phyloP scores from a whole-genome alignment of 2,113 vertebrate genomes.

The Syngnathus scovelli region DNA sequence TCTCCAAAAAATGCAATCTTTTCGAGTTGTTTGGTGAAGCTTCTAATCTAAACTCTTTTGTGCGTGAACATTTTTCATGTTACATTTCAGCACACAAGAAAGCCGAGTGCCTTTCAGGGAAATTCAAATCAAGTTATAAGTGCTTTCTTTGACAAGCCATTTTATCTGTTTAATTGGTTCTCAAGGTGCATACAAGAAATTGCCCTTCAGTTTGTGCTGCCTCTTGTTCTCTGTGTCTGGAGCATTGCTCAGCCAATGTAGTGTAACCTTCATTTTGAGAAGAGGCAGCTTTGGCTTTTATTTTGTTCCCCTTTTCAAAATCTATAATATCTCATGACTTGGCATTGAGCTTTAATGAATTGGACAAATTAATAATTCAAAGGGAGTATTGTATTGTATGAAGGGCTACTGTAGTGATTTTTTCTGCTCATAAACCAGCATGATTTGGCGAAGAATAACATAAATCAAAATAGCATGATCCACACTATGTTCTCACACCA shows the following conservation, averaged over 20 bases:
- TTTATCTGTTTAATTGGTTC: conserved; percentile 17
- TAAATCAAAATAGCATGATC: too few relatives aligned
- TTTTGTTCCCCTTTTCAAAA: not conserved
- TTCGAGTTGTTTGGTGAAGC: not conserved
- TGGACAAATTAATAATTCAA: not conserved
- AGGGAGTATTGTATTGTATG: not conserved
- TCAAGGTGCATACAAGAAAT: conserved; percentile 13
- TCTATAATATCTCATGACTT: not conserved
- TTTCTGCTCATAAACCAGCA: not conserved
- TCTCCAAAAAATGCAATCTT: not conserved
- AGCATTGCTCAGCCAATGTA: not conserved
- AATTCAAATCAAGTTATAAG: conserved; percentile 15
- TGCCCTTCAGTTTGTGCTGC: not conserved
- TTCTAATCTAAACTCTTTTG: not conserved
- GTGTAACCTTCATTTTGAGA: not conserved
- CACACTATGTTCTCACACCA: not conserved
- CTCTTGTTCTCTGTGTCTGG: conserved; percentile 4
- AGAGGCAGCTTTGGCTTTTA: not conserved
- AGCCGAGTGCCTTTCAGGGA: not conserved
- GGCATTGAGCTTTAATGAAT: not conserved
- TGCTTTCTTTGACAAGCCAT: conserved; percentile 18
- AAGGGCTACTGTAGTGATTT: conserved; percentile 25
- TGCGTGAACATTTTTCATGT: not conserved
- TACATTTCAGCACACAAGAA: not conserved
- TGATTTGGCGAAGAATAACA: conserved; percentile 27